A percentile compares a stretch with the other conserved stretches of the same genome.
Conservation (phyloP, 92 coral and sea anemone genomes). For the Actinernus sp. region DNA sequence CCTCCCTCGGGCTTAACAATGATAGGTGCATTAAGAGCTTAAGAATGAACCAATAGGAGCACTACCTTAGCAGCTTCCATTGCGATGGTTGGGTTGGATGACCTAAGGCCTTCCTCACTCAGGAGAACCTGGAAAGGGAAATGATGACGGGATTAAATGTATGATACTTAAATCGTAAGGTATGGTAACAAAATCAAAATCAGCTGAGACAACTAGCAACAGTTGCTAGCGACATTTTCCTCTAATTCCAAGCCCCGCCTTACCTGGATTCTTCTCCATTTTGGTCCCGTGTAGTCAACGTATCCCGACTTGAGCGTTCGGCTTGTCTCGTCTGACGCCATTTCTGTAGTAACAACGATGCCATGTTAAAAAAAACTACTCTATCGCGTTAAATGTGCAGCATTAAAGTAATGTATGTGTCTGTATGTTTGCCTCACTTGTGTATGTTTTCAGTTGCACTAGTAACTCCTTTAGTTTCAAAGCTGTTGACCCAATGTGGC, state of each 20-base stretch:
- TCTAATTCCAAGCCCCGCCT: too few species aligned
- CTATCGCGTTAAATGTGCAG: too few species aligned
- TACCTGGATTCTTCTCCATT: conserved; percentile 95
- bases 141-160: neutral
- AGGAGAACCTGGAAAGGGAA: conserved; percentile 60
- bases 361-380: neutral
- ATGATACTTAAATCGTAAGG: neutral
- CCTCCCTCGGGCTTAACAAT: too few species aligned
- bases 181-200: neutral
- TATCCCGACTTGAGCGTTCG: conserved; percentile 2
- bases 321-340: conserved; percentile 16
- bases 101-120: conserved; percentile 70
- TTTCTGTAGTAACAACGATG: neutral
- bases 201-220: neutral
- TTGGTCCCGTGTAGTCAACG: conserved; percentile 72
- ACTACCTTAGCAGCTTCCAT: conserved; percentile 86
- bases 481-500: too few species aligned
- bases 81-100: conserved; percentile 71
- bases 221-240: too few species aligned
- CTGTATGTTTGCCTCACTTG: too few species aligned
- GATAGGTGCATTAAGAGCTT: too few species aligned
- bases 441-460: too few species aligned
- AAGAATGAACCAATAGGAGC: too few species aligned
- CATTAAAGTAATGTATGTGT: too few species aligned
- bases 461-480: too few species aligned